Evolutionary conservation across 1,140 invertebrate species (phyloP).

Genomic region (Drosophila santomea): DNA sequence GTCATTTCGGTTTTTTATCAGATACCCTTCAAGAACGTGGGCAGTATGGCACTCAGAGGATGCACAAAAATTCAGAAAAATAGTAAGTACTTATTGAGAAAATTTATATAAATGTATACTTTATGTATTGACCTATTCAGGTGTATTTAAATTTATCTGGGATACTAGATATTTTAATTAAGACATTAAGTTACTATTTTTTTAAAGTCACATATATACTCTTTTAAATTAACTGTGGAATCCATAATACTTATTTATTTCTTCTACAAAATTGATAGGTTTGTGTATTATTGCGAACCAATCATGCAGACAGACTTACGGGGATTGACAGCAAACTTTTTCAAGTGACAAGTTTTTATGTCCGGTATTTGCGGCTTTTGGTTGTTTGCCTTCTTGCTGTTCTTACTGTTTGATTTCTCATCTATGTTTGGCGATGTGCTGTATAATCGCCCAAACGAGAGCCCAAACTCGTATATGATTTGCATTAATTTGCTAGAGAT

Average conservation of each 20-base stretch:
- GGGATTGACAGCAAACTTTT: slow-evolving; percentile 46
- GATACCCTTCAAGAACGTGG: not conserved
- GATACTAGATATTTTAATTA: no score
- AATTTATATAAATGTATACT: not conserved
- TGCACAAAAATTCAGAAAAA: not conserved
- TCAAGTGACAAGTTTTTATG: slow-evolving; percentile 62
- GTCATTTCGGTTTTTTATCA: slow-evolving; percentile 45
- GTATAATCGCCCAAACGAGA: slow-evolving; percentile 13
- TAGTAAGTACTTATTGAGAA: no score
- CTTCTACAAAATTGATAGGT: no score
- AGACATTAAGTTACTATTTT: no score
- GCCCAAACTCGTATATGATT: slow-evolving; percentile 41
- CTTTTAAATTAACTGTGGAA: no score
- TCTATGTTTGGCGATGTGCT: slow-evolving; percentile 15
- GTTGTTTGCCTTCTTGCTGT: slow-evolving; percentile 25
- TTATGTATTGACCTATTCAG: not conserved
- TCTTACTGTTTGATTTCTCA: slow-evolving; percentile 46
- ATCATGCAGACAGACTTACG: slow-evolving; percentile 25
- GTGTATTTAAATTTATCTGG: not conserved
- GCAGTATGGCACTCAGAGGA: not conserved
- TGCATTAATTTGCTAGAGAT: slow-evolving; percentile 50
- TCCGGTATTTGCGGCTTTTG: slow-evolving; percentile 35
- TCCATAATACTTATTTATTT: no score
- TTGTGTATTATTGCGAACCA: slow-evolving; percentile 14
- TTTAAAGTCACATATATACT: no score